Conservation (phyloP, 2,888 invertebrate genomes). For the Chrysotoxum bicinctum region DNA sequence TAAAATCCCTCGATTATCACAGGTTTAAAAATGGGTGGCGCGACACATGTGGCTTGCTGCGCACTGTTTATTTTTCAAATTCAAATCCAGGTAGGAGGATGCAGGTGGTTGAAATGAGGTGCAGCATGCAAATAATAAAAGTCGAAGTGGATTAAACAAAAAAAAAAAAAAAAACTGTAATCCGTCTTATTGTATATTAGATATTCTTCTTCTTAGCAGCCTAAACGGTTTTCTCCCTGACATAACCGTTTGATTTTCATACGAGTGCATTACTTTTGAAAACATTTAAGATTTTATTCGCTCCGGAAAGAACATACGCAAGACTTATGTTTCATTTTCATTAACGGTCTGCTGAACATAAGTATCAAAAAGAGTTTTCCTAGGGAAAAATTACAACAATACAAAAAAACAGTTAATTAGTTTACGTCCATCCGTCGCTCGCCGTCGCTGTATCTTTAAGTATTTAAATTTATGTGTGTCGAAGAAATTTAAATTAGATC, state of each 20-base stretch:
- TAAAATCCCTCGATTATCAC: conserved; percentile 1
- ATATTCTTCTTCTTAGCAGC: background rate
- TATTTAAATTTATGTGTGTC: conserved; percentile 17
- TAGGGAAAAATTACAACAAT: background rate
- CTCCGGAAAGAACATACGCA: conserved; percentile 34
- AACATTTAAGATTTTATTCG: conserved; percentile 25
- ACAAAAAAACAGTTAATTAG: conserved; percentile 49
- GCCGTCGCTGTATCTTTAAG: background rate
- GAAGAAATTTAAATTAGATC: conserved; percentile 42
- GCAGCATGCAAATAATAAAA: conserved; percentile 1
- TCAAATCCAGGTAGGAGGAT: conserved; percentile 10
- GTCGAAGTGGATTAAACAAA: too few relatives aligned
- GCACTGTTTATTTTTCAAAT: conserved; percentile 13
- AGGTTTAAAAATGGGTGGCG: conserved; percentile 1
- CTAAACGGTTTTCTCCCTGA: conserved; percentile 24
- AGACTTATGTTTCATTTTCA: conserved; percentile 58
- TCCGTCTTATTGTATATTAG: background rate
- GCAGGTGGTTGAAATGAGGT: conserved; percentile 22
- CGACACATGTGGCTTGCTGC: background rate
- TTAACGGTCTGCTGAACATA: conserved; percentile 51
- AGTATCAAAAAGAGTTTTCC: conserved; percentile 13
- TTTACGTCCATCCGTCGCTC: conserved; percentile 4
- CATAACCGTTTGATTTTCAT: conserved; percentile 24
- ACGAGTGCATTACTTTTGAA: conserved; percentile 4
- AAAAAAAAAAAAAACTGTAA: conserved; percentile 17